Percentiles rank a stretch among this genome's conserved stretches.
phyloP scores from a whole-genome alignment of 2,113 vertebrate genomes.

The Protobothrops flavoviridis region DNA sequence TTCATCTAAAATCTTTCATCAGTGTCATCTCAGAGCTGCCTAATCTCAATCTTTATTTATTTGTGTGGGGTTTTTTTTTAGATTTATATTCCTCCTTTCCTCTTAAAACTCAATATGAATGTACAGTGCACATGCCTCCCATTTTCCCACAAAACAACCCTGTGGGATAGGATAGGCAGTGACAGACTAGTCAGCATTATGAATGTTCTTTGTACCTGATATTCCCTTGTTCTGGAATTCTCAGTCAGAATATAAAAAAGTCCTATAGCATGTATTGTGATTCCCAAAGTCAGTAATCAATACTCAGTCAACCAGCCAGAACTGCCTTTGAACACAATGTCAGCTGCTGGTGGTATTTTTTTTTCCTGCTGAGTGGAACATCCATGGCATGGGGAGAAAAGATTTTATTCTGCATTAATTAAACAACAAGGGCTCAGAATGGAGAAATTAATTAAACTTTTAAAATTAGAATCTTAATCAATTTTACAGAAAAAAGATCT shows the following conservation, averaged over 20 bases:
- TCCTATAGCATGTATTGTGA: not conserved
- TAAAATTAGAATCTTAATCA: not conserved
- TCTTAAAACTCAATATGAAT: not conserved
- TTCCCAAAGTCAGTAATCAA: not conserved
- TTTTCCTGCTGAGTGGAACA: not conserved
- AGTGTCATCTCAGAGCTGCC: not conserved
- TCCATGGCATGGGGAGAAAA: not conserved
- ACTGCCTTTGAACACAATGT: not conserved
- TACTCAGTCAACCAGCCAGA: not conserved
- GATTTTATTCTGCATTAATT: not conserved
- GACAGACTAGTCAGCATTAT: not conserved
- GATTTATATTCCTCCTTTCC: not conserved
- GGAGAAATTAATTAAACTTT: not conserved
- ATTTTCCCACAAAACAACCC: not conserved
- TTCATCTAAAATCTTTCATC: not conserved
- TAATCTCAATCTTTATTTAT: not conserved
- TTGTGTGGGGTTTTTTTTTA: not conserved
- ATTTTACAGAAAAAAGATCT: not conserved
- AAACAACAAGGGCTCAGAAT: not conserved
- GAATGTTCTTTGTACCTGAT: not conserved
- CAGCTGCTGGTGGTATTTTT: not conserved
- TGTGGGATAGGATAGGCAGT: not conserved
- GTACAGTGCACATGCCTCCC: not conserved
- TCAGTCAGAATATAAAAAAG: not conserved
- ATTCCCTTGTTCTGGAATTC: not conserved